A percentile compares a stretch with the other conserved stretches of the same genome.
Evolutionary conservation across 2,888 invertebrate genomes (phyloP).

Genomic region (Eupelmus urozonus): DNA sequence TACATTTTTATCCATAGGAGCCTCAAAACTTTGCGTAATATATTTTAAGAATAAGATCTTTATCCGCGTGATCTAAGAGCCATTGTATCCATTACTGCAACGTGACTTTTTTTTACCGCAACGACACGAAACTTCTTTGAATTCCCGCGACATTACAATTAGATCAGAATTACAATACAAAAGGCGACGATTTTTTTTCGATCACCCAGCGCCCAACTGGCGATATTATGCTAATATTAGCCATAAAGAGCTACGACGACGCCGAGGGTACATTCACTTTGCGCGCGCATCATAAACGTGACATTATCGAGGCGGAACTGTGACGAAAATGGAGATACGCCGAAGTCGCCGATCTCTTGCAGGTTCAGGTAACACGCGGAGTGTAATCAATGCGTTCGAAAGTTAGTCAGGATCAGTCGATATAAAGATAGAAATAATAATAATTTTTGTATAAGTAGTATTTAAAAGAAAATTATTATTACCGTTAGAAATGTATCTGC

Average conservation of each 20-base stretch:
- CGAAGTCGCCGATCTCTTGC: too few relatives aligned
- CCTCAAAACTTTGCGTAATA: too few relatives aligned
- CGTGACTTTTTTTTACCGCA: neutral
- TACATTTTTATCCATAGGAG: too few relatives aligned
- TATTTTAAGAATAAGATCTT: neutral
- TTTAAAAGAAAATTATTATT: too few relatives aligned
- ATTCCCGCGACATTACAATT: conserved; percentile 18
- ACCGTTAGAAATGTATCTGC: too few relatives aligned
- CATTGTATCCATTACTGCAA: neutral
- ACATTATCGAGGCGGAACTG: conserved; percentile 11
- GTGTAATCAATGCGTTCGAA: neutral
- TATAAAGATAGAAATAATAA: too few relatives aligned
- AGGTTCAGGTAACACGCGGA: too few relatives aligned
- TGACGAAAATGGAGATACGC: neutral
- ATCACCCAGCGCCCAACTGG: neutral
- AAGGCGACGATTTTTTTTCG: conserved; percentile 22
- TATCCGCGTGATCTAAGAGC: neutral
- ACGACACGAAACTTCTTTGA: conserved; percentile 11
- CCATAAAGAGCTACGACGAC: neutral
- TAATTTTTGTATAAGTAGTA: too few relatives aligned
- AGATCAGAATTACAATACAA: conserved; percentile 56
- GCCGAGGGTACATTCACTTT: neutral
- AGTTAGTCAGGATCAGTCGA: too few relatives aligned
- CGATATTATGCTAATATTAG: neutral
- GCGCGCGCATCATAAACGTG: neutral